These are phyloP conservation scores for Rotaria macrura DNA, from an alignment of 2,888 invertebrate genomes.

Conservation along the genomic window DNA sequence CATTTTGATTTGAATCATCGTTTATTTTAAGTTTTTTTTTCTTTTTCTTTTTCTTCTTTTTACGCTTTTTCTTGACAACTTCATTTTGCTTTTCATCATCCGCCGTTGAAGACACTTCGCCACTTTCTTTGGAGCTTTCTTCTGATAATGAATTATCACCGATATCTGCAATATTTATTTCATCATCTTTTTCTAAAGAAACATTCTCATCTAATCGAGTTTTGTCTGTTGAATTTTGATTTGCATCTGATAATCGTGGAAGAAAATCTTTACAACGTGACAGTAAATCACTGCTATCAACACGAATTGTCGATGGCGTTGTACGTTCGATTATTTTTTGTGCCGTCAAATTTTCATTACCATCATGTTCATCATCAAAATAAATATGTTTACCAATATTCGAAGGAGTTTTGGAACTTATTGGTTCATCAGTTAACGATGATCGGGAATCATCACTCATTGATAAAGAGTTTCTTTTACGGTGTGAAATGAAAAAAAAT, in stretches of 20 bases:
- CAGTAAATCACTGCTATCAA: constrained; percentile 1
- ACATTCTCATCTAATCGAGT: not conserved
- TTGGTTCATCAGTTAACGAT: too few species aligned
- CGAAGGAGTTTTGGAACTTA: too few species aligned
- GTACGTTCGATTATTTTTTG: not conserved
- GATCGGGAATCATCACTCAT: too few species aligned
- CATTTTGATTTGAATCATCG: not conserved
- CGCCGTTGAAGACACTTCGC: not conserved
- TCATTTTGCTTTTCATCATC: not conserved
- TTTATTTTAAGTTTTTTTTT: not conserved
- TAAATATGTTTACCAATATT: not conserved
- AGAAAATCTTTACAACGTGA: constrained; percentile 12
- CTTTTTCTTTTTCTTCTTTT: not conserved
- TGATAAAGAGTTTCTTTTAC: too few species aligned
- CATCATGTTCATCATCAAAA: not conserved
- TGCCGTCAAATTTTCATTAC: not conserved
- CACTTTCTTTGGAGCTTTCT: not conserved
- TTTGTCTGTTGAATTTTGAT: not conserved
- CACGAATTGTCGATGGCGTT: not conserved
- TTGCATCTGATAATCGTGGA: not conserved
- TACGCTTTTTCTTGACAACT: not conserved
- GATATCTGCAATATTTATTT: not conserved
- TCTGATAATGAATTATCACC: not conserved
- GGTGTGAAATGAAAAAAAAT: too few species aligned
- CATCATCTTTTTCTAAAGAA: not conserved